These are phyloP conservation scores for Dasyornis broadbenti DNA, from an alignment of 2,113 vertebrate species.

Conservation along the genomic window DNA sequence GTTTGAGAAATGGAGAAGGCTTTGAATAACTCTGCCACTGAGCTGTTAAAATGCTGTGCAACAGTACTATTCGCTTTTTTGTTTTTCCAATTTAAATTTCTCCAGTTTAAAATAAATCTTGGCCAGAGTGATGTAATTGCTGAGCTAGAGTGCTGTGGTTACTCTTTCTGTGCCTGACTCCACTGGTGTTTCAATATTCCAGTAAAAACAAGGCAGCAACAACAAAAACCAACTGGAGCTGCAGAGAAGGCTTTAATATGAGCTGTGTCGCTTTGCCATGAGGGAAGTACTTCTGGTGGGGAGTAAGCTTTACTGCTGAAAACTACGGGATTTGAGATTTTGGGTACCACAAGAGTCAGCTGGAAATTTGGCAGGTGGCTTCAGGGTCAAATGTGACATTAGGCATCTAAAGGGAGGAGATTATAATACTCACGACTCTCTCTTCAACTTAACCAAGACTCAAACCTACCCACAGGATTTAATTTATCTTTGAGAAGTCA, in stretches of 20 bases:
- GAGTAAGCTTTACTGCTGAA: neutral
- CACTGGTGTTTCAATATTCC: neutral
- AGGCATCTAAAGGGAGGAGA: neutral
- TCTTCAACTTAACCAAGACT: neutral
- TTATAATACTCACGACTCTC: neutral
- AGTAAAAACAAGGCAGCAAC: neutral
- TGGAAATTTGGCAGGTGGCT: neutral
- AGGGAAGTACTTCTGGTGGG: neutral
- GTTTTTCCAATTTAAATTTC: neutral
- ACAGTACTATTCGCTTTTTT: neutral
- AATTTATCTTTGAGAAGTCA: neutral
- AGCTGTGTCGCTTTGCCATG: neutral
- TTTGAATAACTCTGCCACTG: neutral
- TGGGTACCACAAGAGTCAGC: neutral
- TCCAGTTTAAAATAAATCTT: neutral
- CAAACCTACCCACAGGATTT: neutral
- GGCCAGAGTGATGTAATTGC: neutral
- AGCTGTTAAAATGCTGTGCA: neutral
- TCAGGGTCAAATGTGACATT: neutral
- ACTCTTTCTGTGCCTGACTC: neutral
- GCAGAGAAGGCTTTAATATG: neutral
- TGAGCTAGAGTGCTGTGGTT: neutral
- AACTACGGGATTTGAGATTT: neutral
- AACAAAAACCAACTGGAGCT: neutral
- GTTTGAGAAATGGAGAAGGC: neutral